Base-by-base conservation (phyloP, 2,797 vertebrate species). In the Zenarchopterus dispar region DNA sequence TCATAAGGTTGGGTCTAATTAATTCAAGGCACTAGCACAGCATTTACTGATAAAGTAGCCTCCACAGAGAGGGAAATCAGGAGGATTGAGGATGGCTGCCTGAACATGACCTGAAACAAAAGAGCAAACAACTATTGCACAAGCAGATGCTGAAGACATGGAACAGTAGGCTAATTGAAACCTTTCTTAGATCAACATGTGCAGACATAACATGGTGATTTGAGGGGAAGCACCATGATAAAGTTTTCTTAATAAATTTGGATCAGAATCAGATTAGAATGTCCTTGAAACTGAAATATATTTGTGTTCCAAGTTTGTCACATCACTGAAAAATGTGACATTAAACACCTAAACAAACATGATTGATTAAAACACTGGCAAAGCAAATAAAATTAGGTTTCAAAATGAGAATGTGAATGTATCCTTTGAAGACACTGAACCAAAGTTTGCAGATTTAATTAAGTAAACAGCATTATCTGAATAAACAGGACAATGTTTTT, bases 171-270 rank as follows among this genome's bases (percentile, higher is more conserved):
- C 49, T 73, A 71, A 81, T 52, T 73, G 50, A 75, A 70, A 39
- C 46, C 19, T 5, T 60, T 67, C 68, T 75, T 50, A 31, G 23
- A 43, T 47, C 31, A 41, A 19, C 58, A 70, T 59, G 67, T 55
- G 56, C 54, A 42, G 74, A 71, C 48, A 51, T 47, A 33, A 68
- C 62, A 61, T 23, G 43, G 57, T 67, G 64, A 77, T 71, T 73
- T 65, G 61, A 48, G 61, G 62, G 23, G 43, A 3, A 10, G 21
- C 67, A 39, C 11, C 55, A 60, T 77, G 62, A 61, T 58, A 39
- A 69, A 69, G 47, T 63, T 36, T 60, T 61, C 1, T 5, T 11
- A 47, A 71, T 71, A 66, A 56, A 22, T 48, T 22, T 55, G 70
- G 36, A 55, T 79, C 75, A 56, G 43, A 76, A 49, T 49, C 2